Conservation (phyloP, 2,113 vertebrate species). For the Microcebus jonahi region DNA sequence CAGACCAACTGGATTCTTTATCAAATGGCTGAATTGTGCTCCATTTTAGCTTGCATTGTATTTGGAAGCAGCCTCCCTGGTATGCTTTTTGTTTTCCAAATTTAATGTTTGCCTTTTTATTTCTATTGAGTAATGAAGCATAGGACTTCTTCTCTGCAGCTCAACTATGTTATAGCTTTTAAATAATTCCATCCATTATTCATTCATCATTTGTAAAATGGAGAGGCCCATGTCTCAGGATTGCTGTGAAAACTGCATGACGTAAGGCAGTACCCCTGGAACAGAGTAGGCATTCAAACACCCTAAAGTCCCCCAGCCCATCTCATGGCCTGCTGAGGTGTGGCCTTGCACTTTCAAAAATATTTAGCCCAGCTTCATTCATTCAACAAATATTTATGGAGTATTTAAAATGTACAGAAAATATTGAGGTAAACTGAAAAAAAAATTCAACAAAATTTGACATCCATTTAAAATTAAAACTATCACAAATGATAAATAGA, state of each 20-base stretch:
- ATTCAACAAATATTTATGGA: background rate
- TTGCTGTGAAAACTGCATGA: background rate
- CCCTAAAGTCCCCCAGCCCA: background rate
- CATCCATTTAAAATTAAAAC: background rate
- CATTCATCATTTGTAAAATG: background rate
- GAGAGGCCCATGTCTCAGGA: background rate
- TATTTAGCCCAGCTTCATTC: background rate
- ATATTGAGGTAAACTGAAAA: background rate
- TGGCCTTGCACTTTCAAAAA: background rate
- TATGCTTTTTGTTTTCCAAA: background rate
- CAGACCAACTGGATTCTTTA: background rate
- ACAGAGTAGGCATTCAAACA: background rate
- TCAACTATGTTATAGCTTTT: background rate
- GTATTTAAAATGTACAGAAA: background rate
- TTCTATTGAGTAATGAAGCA: background rate
- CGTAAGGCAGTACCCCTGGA: background rate
- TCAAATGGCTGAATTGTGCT: background rate
- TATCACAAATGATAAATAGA: background rate
- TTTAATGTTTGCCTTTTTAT: background rate
- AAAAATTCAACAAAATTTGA: constrained; percentile 5
- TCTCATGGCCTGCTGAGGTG: background rate
- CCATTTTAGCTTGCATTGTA: background rate
- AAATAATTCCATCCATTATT: background rate
- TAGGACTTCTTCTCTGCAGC: background rate
- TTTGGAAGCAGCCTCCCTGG: background rate